A percentile compares a stretch with the other conserved stretches of the same genome.
Conservation (phyloP, 2,797 vertebrate species). For the Macrochelys suwanniensis region DNA sequence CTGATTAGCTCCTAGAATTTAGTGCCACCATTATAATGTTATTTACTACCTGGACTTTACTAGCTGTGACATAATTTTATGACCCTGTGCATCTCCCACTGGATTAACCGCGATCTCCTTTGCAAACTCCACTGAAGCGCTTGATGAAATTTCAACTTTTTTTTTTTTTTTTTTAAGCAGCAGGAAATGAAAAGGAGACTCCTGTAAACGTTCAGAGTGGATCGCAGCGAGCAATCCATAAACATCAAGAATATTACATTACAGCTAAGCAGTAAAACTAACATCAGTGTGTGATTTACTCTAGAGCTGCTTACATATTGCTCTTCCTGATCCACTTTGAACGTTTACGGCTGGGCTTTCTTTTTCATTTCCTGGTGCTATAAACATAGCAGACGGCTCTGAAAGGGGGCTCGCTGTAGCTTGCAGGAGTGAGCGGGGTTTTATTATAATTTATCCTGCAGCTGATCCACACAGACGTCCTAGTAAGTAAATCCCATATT, state of each 20-base stretch:
- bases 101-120: constrained; percentile 36
- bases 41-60: constrained; percentile 40
- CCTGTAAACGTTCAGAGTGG: constrained; percentile 66
- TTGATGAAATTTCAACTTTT: constrained; percentile 43
- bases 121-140: constrained; percentile 40
- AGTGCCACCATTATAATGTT: constrained; percentile 56
- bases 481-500: constrained; percentile 41
- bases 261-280: constrained; percentile 70
- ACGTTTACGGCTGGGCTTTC: constrained; percentile 67
- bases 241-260: constrained; percentile 71
- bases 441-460: constrained; percentile 45
- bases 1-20: constrained; percentile 60
- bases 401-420: constrained; percentile 43
- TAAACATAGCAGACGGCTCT: constrained; percentile 52
- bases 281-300: constrained; percentile 68
- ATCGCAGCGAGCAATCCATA: constrained; percentile 57
- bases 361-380: constrained; percentile 72
- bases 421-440: constrained; percentile 3
- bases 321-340: constrained; percentile 70
- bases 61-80: constrained; percentile 19
- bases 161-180: not conserved
- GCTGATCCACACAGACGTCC: constrained; percentile 40
- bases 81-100: not conserved
- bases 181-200: constrained; percentile 64
- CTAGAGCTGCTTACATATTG: constrained; percentile 66